Base-by-base conservation (phyloP, 2,797 vertebrate species). In the Microctenopoma lineatum region DNA sequence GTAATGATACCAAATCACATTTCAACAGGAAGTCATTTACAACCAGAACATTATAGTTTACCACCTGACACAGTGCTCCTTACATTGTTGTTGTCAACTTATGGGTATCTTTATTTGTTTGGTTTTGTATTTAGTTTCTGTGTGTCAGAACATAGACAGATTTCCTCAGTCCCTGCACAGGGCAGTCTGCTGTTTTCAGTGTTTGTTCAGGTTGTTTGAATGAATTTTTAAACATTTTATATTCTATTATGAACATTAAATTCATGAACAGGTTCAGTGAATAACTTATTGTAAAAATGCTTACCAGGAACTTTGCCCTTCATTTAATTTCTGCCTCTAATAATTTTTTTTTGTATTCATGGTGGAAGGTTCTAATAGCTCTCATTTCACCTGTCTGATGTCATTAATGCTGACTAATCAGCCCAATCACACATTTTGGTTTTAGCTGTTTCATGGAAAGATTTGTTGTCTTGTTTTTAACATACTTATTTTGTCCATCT, bases 361-460 rank as follows among this genome's bases (percentile, higher is more conserved):
- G 1, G 3, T 16, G 1, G 4, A 2, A 6, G 11, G 42, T n/a
- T 53, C n/a, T 3, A 12, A 5, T 16, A 71, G 82, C 75, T 84
- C 74, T 91, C 69, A 83, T 77, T 77, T 77, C 79, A 58, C 41
- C 36, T 32, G 5, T 12, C 51, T 34, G 5, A 29, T 45, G 2
- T 50, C 11, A 41, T 8, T 53, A 48, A 62, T 41, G 4, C 5
- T 53, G 32, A 34, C 4, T 41, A 41, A 16, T 18, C 7, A 15
- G 21, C 11, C 14, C 12, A 16, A 9, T 18, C 2, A 56, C 15
- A 15, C 15, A 0, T 39, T 53, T 42, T 36, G 41, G 3, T 53
- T 58, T 41, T 13, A 50, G 0, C 1, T 32, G 8, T 14, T 59
- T 16, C 4, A 21, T 16, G n/a, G 4, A 52, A 51, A 2, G 4